These are phyloP conservation scores for Trilocha varians DNA, from an alignment of 2,888 invertebrate genomes.

Conservation along the genomic window DNA sequence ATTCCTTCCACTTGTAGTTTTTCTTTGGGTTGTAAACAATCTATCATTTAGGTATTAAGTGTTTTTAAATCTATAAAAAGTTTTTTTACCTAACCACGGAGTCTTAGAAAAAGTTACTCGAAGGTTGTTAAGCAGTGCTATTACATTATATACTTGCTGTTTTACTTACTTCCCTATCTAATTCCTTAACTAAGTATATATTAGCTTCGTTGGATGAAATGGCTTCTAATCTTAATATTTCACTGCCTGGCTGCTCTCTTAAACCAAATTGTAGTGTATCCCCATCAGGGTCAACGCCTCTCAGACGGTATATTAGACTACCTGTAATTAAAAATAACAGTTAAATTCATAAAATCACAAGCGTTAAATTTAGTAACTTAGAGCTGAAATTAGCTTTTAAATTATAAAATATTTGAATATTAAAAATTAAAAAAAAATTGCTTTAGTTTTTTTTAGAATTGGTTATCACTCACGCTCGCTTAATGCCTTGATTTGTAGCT, in stretches of 20 bases:
- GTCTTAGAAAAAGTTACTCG: no score
- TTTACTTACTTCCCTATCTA: conserved; percentile 87
- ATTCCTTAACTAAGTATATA: conserved; percentile 88
- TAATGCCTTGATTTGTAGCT: no score
- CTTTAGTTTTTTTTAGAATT: no score
- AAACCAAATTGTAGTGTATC: conserved; percentile 88
- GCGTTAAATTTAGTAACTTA: no score
- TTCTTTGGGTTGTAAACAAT: no score
- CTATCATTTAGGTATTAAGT: no score
- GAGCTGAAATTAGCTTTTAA: no score
- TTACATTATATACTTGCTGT: neutral
- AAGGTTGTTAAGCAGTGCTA: no score
- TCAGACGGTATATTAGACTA: conserved; percentile 85
- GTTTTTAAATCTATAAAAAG: no score
- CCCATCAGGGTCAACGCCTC: conserved; percentile 89
- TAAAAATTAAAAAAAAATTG: no score
- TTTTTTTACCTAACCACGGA: no score
- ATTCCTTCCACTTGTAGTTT: neutral
- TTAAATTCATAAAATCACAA: conserved; percentile 8
- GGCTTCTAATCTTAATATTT: conserved; percentile 88
- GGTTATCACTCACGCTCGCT: no score
- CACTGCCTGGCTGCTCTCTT: conserved; percentile 84
- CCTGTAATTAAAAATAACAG: conserved; percentile 70
- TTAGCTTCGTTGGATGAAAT: conserved; percentile 87
- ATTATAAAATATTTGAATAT: neutral